Base-by-base conservation (phyloP, 2,797 vertebrate genomes). In the Distichodus sexfasciatus region DNA sequence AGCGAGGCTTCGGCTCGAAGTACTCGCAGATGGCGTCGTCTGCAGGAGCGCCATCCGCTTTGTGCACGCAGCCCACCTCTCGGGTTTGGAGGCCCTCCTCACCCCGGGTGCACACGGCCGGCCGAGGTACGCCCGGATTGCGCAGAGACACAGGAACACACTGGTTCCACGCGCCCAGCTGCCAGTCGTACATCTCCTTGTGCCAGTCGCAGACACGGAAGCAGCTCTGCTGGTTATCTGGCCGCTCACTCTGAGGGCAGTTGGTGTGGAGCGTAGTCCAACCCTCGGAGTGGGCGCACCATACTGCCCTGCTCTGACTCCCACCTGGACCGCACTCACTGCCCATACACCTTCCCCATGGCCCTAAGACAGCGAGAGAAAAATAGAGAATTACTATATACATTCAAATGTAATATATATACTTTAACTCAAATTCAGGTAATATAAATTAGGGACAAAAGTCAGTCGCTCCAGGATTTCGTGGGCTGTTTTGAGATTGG, bases 131-230 rank as follows among this genome's bases (percentile, higher is more conserved):
- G 0, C 82, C 79, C 0, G 53, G 70, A 1, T 85, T 85, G 71
- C 94, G 93, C 69, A 93, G 91, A 1, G 91, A 88, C 24, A 98
- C 91, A 0, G 96, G 94, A 29, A 84, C 87, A 24, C 97, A 99
- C 58, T 91, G 94, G 79, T 93, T 94, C 97, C 97, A 99, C 14
- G 86, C 83, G 0, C 96, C 95, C 0, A 97, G 86, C 74, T 94
- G 93, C 97, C 97, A 99, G 84, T 95, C 96, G 0, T 98, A 99
- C 7, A 95, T 79, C 26, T 98, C 94, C 75, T 95, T 96, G 88
- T 99, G 97, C 95, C 93, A 95, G 83, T 99, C 96, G 0, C 97
- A 99, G 12, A 99, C 94, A 1, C 90, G 90, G 87, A 99, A 99
- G 68, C 97, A 99, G 66, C 89, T 88, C 77, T 96, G 97, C 83